Evolutionary conservation across 2,113 vertebrate genomes (phyloP).

Genomic region (Rhea americana): DNA sequence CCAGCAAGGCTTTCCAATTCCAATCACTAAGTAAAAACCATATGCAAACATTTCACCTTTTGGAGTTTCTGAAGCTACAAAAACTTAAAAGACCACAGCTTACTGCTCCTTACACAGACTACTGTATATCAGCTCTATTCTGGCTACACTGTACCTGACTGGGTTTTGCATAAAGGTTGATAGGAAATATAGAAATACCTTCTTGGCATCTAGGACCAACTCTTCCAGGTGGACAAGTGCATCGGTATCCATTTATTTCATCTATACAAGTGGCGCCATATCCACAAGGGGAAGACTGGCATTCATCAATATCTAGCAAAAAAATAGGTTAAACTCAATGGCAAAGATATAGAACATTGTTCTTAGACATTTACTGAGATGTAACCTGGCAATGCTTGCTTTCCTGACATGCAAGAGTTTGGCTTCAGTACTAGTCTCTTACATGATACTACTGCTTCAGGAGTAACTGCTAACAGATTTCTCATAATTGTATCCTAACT

Average conservation of each 20-base stretch:
- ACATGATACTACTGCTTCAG: neutral
- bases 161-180: neutral
- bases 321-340: constrained; percentile 11
- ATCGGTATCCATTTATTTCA: constrained; percentile 89
- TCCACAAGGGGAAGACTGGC: constrained; percentile 92
- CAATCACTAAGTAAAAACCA: constrained; percentile 75
- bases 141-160: neutral
- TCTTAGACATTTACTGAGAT: neutral
- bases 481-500: neutral
- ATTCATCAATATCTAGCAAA: constrained; percentile 90
- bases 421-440: neutral
- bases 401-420: neutral
- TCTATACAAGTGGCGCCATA: constrained; percentile 92
- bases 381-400: neutral
- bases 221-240: constrained; percentile 87
- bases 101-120: neutral
- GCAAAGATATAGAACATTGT: neutral
- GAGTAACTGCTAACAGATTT: neutral
- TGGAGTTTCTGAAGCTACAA: neutral
- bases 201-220: constrained; percentile 87
- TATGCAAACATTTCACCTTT: neutral
- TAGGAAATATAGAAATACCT: constrained; percentile 72
- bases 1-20: constrained; percentile 85
- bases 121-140: neutral
- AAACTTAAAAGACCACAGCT: neutral